Conservation (phyloP, 2,888 invertebrate species). For the Oasisia sp. region DNA sequence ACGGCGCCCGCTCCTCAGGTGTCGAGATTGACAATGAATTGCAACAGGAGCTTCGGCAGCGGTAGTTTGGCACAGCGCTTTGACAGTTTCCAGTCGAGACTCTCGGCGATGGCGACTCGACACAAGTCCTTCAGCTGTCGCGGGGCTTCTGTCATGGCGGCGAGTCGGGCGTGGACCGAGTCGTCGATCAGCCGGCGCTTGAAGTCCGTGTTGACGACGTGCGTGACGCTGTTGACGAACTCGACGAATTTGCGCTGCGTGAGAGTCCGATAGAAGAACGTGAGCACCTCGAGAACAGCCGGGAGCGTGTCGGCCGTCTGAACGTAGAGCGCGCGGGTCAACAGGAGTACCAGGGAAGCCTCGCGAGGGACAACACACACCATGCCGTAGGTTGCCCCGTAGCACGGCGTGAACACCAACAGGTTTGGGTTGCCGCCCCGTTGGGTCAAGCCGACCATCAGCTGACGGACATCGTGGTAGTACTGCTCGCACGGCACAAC, state of each 20-base stretch:
- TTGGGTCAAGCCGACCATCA: constrained; percentile 40
- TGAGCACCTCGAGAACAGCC: constrained; percentile 36
- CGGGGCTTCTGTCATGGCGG: constrained; percentile 30
- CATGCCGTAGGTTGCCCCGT: constrained; percentile 36
- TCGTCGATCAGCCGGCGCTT: constrained; percentile 28
- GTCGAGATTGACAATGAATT: constrained; percentile 27
- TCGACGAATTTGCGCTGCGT: constrained; percentile 39
- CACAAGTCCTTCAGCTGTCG: constrained; percentile 39
- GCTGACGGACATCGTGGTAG: constrained; percentile 37
- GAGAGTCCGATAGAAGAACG: constrained; percentile 38
- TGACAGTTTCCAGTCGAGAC: constrained; percentile 39
- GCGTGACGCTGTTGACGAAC: constrained; percentile 38
- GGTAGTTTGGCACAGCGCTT: constrained; percentile 39
- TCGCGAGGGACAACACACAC: constrained; percentile 33
- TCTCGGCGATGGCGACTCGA: constrained; percentile 39
- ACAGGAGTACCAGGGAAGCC: constrained; percentile 38
- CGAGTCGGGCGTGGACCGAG: constrained; percentile 25
- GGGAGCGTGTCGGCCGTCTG: constrained; percentile 30
- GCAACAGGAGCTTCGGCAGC: constrained; percentile 40
- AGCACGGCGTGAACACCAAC: constrained; percentile 40
- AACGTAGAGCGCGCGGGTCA: constrained; percentile 37
- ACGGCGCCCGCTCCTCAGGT: not conserved
- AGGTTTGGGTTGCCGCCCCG: constrained; percentile 42
- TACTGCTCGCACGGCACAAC: constrained; percentile 35
- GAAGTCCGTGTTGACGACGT: constrained; percentile 40